A percentile compares a stretch with the other conserved stretches of the same genome.
Evolutionary conservation across 1,140 invertebrate genomes (phyloP).

Genomic region (Ectropis grisescens): DNA sequence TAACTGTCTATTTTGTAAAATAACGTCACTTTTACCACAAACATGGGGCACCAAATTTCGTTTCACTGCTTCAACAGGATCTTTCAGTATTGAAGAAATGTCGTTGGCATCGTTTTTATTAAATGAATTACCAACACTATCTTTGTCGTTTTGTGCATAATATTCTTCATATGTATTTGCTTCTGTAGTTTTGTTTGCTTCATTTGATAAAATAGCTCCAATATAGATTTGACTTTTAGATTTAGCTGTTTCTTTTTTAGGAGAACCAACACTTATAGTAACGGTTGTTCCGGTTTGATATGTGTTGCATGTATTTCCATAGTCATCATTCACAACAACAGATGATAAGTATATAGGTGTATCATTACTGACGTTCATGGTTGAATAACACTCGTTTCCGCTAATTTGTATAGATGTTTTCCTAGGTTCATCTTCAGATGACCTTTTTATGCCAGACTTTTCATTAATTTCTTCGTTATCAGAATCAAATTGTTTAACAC

Average conservation of each 20-base stretch:
- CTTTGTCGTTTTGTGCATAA: conserved; percentile 29
- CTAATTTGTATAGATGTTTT: conserved; percentile 84
- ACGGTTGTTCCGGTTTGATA: conserved; percentile 69
- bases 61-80: conserved; percentile 79
- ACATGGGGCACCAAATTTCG: conserved; percentile 80
- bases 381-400: conserved; percentile 78
- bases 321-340: conserved; percentile 74
- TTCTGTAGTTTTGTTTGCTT: conserved; percentile 30
- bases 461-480: conserved; percentile 38
- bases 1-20: too few species aligned
- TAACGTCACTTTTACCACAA: conserved; percentile 72
- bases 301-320: conserved; percentile 43
- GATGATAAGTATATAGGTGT: conserved; percentile 77
- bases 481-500: conserved; percentile 67
- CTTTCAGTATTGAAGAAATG: conserved; percentile 71
- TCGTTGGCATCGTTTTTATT: conserved; percentile 41
- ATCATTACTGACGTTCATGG: conserved; percentile 73
- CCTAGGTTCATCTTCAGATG: conserved; percentile 60
- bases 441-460: conserved; percentile 24
- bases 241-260: conserved; percentile 44
- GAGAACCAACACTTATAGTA: conserved; percentile 69
- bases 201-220: conserved; percentile 42
- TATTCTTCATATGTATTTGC: conserved; percentile 57
- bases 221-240: conserved; percentile 67
- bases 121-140: too few species aligned